phyloP scores from a whole-genome alignment of 2,888 invertebrate genomes.

The Drosophila histrio region DNA sequence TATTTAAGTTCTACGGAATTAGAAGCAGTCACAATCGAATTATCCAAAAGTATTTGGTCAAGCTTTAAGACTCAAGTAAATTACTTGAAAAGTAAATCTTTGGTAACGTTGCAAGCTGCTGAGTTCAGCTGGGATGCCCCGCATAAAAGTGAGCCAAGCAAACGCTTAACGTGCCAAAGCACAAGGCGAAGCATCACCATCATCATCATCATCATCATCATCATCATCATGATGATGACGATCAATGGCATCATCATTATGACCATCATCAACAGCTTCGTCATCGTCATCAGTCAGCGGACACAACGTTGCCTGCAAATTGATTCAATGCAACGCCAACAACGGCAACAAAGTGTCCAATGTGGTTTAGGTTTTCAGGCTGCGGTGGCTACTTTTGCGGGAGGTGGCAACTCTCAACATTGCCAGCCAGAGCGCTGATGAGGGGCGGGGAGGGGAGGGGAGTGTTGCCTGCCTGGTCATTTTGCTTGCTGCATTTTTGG shows the following conservation, averaged over 20 bases:
- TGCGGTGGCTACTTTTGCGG: constrained; percentile 18
- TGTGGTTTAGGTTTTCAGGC: constrained; percentile 42
- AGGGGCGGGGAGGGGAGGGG: not conserved
- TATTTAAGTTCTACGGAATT: too few relatives aligned
- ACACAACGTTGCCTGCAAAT: constrained; percentile 47
- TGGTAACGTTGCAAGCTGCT: constrained; percentile 8
- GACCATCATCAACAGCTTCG: constrained; percentile 9
- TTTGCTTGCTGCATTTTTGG: constrained; percentile 42
- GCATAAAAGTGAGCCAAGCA: constrained; percentile 1
- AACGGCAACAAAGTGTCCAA: constrained; percentile 57
- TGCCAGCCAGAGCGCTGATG: not conserved
- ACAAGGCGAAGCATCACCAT: not conserved
- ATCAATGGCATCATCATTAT: not conserved
- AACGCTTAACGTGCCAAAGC: constrained; percentile 6
- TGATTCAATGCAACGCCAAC: constrained; percentile 56
- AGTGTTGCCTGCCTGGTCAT: constrained; percentile 11
- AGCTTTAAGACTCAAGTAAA: too few relatives aligned
- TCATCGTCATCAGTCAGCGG: constrained; percentile 47
- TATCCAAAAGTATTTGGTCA: too few relatives aligned
- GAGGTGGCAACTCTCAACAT: not conserved
- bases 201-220: not conserved
- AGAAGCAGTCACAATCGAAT: too few relatives aligned
- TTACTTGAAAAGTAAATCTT: not conserved
- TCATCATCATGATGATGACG: not conserved
- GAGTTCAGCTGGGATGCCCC: constrained; percentile 20